Conservation (phyloP, 2,888 invertebrate species). For the Fabriciana adippe region DNA sequence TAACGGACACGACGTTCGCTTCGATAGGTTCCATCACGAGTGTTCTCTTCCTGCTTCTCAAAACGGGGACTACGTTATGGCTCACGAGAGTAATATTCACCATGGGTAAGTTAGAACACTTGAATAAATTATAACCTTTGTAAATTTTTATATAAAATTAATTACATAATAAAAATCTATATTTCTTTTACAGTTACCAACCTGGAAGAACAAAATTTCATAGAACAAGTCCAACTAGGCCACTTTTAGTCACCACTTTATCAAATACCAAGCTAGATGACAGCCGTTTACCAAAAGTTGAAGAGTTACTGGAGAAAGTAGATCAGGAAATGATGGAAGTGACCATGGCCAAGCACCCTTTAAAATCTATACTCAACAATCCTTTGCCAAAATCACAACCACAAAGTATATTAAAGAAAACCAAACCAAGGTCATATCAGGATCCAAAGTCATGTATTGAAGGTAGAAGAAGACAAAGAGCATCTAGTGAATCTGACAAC, state of each 20-base stretch:
- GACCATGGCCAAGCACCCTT: conserved; percentile 63
- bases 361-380: conserved; percentile 78
- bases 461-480: conserved; percentile 72
- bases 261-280: conserved; percentile 72
- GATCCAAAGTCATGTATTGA: conserved; percentile 59
- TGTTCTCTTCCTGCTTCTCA: conserved; percentile 65
- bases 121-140: conserved; percentile 41
- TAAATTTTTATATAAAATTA: background rate
- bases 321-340: conserved; percentile 74
- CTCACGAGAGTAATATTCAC: conserved; percentile 63
- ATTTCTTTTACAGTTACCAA: conserved; percentile 55
- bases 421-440: conserved; percentile 61
- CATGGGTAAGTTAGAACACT: conserved; percentile 55
- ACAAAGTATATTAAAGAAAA: conserved; percentile 73
- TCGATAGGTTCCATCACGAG: conserved; percentile 65
- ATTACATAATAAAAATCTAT: background rate
- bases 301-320: conserved; percentile 71
- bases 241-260: conserved; percentile 65
- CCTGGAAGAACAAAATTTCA: conserved; percentile 66
- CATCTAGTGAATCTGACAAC: conserved; percentile 78
- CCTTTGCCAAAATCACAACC: conserved; percentile 66
- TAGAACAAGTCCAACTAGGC: conserved; percentile 66
- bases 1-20: conserved; percentile 51
- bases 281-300: conserved; percentile 70
- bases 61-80: conserved; percentile 76